These are phyloP conservation scores for Eulemur mongoz DNA, from an alignment of 2,797 vertebrate genomes.

Conservation along the genomic window DNA sequence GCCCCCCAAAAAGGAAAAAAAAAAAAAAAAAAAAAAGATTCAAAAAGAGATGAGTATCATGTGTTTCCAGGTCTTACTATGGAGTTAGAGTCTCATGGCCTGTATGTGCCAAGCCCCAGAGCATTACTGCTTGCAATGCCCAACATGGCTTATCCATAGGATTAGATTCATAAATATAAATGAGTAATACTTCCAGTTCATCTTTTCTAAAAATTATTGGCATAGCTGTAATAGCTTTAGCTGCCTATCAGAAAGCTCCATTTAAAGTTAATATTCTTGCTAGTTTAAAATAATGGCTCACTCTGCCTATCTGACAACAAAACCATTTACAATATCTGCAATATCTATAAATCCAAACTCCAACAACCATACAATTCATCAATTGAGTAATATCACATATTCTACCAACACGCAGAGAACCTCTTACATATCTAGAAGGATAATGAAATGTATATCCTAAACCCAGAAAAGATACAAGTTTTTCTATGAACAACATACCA, in stretches of 20 bases:
- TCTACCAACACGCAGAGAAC: neutral
- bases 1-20: neutral
- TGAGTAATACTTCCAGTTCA: conserved; percentile 5
- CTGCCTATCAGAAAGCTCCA: neutral
- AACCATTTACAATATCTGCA: neutral
- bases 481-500: neutral
- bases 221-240: neutral
- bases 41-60: neutral
- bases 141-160: neutral
- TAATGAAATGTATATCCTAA: neutral
- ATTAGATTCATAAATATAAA: conserved; percentile 29
- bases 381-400: neutral
- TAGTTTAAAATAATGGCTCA: conserved; percentile 33
- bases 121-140: neutral
- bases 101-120: neutral
- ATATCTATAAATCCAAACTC: neutral
- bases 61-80: neutral
- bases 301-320: neutral
- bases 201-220: neutral
- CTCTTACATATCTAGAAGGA: neutral
- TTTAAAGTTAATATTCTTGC: neutral
- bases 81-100: neutral
- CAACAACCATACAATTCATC: neutral
- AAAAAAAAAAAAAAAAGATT: neutral
- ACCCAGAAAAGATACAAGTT: neutral